Conservation (phyloP, 1,140 invertebrate species). For the Chrysomallon squamiferum region DNA sequence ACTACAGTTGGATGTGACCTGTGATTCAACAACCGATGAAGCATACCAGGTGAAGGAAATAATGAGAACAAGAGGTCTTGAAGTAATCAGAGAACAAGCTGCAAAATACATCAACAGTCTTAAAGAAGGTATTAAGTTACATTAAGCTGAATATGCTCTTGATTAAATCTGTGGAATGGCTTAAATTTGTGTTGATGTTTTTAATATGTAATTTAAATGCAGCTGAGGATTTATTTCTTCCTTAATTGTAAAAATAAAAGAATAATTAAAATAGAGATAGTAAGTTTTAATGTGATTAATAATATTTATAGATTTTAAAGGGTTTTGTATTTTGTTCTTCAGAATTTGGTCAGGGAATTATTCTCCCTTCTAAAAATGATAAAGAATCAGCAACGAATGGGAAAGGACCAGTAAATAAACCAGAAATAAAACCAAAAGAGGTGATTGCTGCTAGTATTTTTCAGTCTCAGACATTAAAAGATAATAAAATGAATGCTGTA, state of each 20-base stretch:
- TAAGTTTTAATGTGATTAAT: too few relatives aligned
- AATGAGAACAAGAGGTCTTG: constrained; percentile 75
- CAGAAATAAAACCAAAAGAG: constrained; percentile 25
- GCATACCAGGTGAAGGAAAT: constrained; percentile 81
- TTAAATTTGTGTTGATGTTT: too few relatives aligned
- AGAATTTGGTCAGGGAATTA: constrained; percentile 82
- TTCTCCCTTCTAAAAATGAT: constrained; percentile 74
- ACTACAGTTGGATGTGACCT: constrained; percentile 77
- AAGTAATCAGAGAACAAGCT: constrained; percentile 79
- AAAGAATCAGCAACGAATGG: constrained; percentile 7
- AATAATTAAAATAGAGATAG: too few relatives aligned
- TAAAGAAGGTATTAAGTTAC: constrained; percentile 74
- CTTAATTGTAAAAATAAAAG: too few relatives aligned
- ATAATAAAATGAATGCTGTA: too few relatives aligned
- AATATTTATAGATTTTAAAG: too few relatives aligned
- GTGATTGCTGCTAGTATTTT: constrained; percentile 18
- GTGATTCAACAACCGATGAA: constrained; percentile 80
- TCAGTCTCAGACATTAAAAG: too few relatives aligned
- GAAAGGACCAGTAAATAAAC: constrained; percentile 4
- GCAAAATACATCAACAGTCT: constrained; percentile 83
- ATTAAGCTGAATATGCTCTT: too few relatives aligned
- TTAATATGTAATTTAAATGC: too few relatives aligned
- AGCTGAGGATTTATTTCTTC: too few relatives aligned
- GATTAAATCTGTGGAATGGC: too few relatives aligned
- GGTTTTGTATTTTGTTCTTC: constrained; percentile 27